Percentiles rank a stretch among this genome's conserved stretches.
phyloP scores from a whole-genome alignment of 2,797 vertebrate genomes.

The Rhabdophis nuchalis region DNA sequence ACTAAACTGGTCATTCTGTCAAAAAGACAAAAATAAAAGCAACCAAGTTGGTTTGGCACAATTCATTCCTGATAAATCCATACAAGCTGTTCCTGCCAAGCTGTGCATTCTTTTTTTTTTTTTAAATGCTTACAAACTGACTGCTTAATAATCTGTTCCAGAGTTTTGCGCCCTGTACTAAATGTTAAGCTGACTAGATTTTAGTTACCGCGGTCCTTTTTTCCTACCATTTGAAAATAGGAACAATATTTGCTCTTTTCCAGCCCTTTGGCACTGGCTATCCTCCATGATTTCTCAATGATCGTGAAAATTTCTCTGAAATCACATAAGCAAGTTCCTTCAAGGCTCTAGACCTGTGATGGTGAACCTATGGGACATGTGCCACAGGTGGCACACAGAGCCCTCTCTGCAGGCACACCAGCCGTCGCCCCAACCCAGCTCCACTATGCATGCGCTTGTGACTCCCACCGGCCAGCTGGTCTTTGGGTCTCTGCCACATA shows the following conservation, averaged over 20 bases:
- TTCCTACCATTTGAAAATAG: neutral
- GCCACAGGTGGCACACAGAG: too few species aligned
- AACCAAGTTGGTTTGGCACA: neutral
- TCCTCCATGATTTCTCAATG: neutral
- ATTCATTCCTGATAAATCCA: neutral
- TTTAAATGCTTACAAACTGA: neutral
- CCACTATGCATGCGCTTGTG: too few species aligned
- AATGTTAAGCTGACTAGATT: neutral
- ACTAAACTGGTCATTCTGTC: neutral
- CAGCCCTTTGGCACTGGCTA: neutral
- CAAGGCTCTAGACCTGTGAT: neutral
- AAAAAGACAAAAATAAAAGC: conserved; percentile 17
- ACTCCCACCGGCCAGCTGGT: too few species aligned
- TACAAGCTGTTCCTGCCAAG: neutral
- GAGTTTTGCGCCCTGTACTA: neutral
- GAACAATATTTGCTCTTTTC: neutral
- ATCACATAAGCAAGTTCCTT: neutral
- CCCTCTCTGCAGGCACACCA: too few species aligned
- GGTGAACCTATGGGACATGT: too few species aligned
- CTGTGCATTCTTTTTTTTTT: neutral
- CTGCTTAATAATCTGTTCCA: neutral
- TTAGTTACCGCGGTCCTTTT: neutral
- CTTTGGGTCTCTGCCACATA: too few species aligned
- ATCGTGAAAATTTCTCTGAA: neutral
- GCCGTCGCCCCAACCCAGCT: too few species aligned